Evolutionary conservation across 2,797 vertebrate genomes (phyloP).

Genomic region (Cirrhinus mrigala): DNA sequence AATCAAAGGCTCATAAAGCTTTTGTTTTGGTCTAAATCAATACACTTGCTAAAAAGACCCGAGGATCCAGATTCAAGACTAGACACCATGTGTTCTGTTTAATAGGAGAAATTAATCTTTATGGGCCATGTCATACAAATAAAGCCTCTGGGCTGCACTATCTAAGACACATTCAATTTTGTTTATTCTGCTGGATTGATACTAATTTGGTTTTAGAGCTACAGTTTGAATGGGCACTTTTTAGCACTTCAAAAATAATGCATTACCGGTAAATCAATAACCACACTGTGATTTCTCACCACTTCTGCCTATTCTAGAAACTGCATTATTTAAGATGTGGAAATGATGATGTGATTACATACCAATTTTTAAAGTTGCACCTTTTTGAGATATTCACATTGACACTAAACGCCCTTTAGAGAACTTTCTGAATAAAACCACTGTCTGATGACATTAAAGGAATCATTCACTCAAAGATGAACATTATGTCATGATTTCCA

Average conservation of each 20-base stretch:
- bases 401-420: background rate
- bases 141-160: constrained; percentile 15
- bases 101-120: constrained; percentile 21
- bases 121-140: constrained; percentile 28
- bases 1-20: constrained; percentile 27
- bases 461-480: too few relatives aligned
- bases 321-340: background rate
- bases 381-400: background rate
- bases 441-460: too few relatives aligned
- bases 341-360: background rate
- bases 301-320: background rate
- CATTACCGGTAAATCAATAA: constrained; percentile 10
- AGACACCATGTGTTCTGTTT: background rate
- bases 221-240: background rate
- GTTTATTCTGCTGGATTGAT: constrained; percentile 1
- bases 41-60: background rate
- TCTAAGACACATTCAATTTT: background rate
- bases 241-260: background rate
- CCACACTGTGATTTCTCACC: background rate
- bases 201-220: constrained; percentile 11
- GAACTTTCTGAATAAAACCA: too few relatives aligned
- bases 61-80: background rate
- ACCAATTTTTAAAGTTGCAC: too few relatives aligned
- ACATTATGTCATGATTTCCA: too few relatives aligned
- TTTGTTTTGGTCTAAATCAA: constrained; percentile 16